Conservation (phyloP, 2,888 invertebrate species). For the Gerosis bhagava region DNA sequence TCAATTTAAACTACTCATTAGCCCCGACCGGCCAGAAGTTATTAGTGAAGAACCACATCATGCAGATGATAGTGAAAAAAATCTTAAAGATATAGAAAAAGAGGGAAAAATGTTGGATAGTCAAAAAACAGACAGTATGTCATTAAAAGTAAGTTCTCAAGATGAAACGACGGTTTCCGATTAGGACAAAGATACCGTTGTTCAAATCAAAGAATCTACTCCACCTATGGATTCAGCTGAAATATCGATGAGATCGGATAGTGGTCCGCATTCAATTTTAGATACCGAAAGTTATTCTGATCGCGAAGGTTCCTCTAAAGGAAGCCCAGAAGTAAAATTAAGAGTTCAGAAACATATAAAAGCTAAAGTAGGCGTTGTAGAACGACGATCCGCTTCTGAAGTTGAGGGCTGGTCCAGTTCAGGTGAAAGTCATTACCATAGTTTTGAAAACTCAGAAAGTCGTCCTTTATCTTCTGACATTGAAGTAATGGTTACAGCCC, state of each 20-base stretch:
- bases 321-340: slow-evolving; percentile 71
- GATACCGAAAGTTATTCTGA: slow-evolving; percentile 76
- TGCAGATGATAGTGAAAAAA: slow-evolving; percentile 63
- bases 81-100: slow-evolving; percentile 41
- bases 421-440: slow-evolving; percentile 94
- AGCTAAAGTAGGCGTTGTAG: slow-evolving; percentile 75
- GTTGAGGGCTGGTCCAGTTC: slow-evolving; percentile 93
- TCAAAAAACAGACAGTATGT: slow-evolving; percentile 67
- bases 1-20: slow-evolving; percentile 84
- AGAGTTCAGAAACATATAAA: slow-evolving; percentile 72
- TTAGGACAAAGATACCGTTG: slow-evolving; percentile 71
- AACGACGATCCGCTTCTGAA: slow-evolving; percentile 90
- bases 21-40: slow-evolving; percentile 79
- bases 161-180: slow-evolving; percentile 79
- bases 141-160: slow-evolving; percentile 65
- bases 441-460: slow-evolving; percentile 91
- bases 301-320: slow-evolving; percentile 69
- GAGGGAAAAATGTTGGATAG: slow-evolving; percentile 51
- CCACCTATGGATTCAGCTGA: slow-evolving; percentile 67
- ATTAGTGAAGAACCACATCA: slow-evolving; percentile 83
- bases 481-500: slow-evolving; percentile 89
- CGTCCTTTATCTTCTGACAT: slow-evolving; percentile 94
- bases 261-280: slow-evolving; percentile 76
- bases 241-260: slow-evolving; percentile 69
- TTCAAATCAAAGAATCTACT: slow-evolving; percentile 66